phyloP scores from a whole-genome alignment of 2,113 vertebrate species.

The Charina bottae region DNA sequence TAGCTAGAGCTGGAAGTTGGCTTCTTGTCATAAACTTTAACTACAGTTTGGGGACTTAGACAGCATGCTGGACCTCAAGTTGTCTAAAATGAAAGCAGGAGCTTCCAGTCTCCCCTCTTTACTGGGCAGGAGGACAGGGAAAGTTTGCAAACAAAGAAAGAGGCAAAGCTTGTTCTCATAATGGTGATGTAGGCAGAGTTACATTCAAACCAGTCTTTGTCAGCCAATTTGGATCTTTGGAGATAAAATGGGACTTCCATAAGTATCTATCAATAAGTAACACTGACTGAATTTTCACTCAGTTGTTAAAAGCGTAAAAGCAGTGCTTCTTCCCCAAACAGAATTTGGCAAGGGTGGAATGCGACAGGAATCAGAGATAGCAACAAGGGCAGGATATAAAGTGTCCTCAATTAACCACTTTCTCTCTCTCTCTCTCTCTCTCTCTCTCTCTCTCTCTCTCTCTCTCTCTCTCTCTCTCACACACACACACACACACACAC shows the following conservation, averaged over 20 bases:
- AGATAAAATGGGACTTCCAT: background rate
- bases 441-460: too few species aligned
- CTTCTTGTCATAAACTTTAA: background rate
- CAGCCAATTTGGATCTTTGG: background rate
- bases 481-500: background rate
- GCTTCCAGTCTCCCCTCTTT: background rate
- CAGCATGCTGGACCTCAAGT: background rate
- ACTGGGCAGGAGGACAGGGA: background rate
- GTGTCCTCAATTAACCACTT: background rate
- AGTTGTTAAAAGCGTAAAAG: background rate
- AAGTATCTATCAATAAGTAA: background rate
- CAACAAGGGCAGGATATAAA: background rate
- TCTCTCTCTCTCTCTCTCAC: background rate
- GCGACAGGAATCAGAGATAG: background rate
- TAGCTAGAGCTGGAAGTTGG: background rate
- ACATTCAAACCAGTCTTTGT: background rate
- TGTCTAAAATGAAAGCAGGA: background rate
- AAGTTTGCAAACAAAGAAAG: background rate
- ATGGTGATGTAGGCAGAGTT: background rate
- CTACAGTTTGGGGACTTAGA: background rate
- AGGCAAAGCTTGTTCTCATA: background rate
- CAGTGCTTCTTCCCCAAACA: background rate
- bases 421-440: background rate
- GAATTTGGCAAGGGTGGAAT: background rate
- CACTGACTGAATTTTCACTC: background rate